phyloP scores from a whole-genome alignment of 2,113 vertebrate genomes.

The Nycticryphes semicollaris region DNA sequence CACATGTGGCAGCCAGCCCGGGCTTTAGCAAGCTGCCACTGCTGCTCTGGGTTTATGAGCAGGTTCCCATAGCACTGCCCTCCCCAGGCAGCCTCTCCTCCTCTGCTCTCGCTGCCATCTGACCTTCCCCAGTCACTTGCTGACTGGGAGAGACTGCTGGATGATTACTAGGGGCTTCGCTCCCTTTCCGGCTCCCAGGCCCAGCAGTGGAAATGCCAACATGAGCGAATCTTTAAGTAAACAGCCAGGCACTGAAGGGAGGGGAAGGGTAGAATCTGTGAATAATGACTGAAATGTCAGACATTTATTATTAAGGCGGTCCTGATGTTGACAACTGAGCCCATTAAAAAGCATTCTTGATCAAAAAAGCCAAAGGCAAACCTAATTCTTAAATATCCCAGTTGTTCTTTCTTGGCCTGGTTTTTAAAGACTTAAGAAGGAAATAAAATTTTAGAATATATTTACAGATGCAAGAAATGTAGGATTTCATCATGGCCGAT shows the following conservation, averaged over 20 bases:
- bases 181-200: neutral
- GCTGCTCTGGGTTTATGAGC: neutral
- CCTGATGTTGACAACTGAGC: slow-evolving; percentile 19
- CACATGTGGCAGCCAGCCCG: neutral
- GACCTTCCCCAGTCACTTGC: neutral
- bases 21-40: neutral
- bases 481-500: neutral
- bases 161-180: neutral
- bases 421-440: slow-evolving; percentile 23
- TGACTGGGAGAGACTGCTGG: neutral
- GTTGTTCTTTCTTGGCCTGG: slow-evolving; percentile 33
- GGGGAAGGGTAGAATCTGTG: neutral
- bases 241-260: neutral
- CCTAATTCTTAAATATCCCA: slow-evolving; percentile 11
- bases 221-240: neutral
- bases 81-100: neutral
- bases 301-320: slow-evolving; percentile 27
- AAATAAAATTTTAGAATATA: neutral
- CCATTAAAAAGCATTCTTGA: slow-evolving; percentile 36
- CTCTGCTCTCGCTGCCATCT: neutral
- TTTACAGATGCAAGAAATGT: neutral
- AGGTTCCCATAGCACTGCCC: slow-evolving; percentile 15
- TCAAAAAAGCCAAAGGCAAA: slow-evolving; percentile 51
- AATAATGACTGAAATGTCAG: slow-evolving; percentile 36
- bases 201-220: neutral